Evolutionary conservation across 2,113 vertebrate species (phyloP).

Genomic region (Oryctolagus cuniculus): DNA sequence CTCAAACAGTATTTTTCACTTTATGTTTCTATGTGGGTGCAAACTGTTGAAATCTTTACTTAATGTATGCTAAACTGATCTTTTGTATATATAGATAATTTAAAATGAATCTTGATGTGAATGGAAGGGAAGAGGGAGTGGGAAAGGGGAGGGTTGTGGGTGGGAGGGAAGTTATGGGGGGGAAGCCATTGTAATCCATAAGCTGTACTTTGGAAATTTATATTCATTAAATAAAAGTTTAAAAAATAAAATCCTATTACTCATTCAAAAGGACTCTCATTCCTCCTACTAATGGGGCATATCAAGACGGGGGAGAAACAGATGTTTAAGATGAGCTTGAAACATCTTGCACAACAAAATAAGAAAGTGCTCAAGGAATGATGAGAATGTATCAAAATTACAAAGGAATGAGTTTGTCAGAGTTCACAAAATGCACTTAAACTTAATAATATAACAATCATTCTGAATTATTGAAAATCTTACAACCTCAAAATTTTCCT

Average conservation of each 20-base stretch:
- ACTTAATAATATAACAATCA: neutral
- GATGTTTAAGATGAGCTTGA: neutral
- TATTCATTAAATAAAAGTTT: too few relatives aligned
- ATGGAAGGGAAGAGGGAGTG: too few relatives aligned
- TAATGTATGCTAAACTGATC: too few relatives aligned
- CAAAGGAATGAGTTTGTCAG: neutral
- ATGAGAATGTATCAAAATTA: neutral
- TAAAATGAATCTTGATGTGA: too few relatives aligned
- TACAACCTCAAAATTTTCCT: neutral
- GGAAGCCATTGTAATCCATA: too few relatives aligned
- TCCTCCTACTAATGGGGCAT: neutral
- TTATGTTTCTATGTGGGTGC: too few relatives aligned
- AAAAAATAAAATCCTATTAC: neutral
- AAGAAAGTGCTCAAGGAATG: neutral
- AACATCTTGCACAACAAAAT: neutral
- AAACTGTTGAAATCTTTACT: too few relatives aligned
- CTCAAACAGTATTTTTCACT: too few relatives aligned
- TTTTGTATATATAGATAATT: too few relatives aligned
- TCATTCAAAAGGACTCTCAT: neutral
- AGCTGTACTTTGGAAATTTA: too few relatives aligned
- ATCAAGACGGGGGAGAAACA: neutral
- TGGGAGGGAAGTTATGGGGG: too few relatives aligned
- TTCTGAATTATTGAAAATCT: neutral
- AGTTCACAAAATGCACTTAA: neutral
- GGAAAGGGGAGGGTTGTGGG: too few relatives aligned